Evolutionary conservation across 2,888 invertebrate species (phyloP).

Genomic region (Drosophila siamana): DNA sequence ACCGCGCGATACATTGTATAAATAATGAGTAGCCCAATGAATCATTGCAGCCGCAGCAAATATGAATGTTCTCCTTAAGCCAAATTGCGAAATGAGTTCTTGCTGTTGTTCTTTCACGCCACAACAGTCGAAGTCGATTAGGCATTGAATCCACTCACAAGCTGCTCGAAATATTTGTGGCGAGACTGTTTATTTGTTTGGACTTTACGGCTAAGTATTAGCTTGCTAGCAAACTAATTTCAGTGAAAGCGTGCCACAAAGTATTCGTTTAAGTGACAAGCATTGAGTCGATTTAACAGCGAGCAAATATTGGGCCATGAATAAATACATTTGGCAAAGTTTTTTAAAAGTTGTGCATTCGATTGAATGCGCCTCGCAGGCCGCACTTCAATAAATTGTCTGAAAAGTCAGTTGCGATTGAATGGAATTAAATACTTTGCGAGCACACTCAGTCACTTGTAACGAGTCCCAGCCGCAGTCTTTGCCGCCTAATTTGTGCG

Average conservation of each 20-base stretch:
- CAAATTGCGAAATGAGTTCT: conserved; percentile 4
- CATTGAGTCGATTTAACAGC: neutral
- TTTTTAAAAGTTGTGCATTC: conserved; percentile 8
- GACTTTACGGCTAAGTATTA: too few relatives aligned
- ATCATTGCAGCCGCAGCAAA: conserved; percentile 27
- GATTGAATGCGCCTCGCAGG: neutral
- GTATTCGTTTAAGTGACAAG: neutral
- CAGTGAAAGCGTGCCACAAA: too few relatives aligned
- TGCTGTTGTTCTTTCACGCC: neutral
- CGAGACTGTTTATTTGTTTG: too few relatives aligned
- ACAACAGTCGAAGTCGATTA: neutral
- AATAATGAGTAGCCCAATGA: conserved; percentile 22
- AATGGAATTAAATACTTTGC: conserved; percentile 29
- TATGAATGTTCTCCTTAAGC: conserved; percentile 5
- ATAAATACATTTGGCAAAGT: neutral
- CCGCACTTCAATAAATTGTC: conserved; percentile 20
- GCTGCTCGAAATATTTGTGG: too few relatives aligned
- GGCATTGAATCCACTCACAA: neutral
- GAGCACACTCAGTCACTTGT: conserved; percentile 3
- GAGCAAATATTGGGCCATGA: neutral
- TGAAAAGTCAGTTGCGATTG: neutral
- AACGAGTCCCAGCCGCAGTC: conserved; percentile 3
- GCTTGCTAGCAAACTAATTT: too few relatives aligned
- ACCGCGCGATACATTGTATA: conserved; percentile 28
- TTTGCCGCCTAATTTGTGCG: conserved; percentile 1